Base-by-base conservation (phyloP, 2,113 vertebrate species). In the Loxodonta africana region DNA sequence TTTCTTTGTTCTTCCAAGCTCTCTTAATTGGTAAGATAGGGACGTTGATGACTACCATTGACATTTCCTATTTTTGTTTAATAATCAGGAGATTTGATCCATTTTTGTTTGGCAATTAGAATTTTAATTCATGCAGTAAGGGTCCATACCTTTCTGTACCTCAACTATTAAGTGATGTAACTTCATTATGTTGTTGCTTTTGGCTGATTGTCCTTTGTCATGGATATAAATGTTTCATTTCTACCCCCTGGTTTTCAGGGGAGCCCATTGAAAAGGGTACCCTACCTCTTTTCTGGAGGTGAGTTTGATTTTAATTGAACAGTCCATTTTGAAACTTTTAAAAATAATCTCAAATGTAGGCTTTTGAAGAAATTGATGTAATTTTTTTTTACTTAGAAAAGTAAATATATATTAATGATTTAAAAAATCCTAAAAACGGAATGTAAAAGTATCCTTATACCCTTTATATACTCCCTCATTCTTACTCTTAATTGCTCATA, bases 301-400 rank as follows among this genome's bases (percentile, higher is more conserved):
- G 2, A 48, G 26, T 62, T 88, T 91, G 41, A 82, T 86, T 83
- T 77, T 77, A 77, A 82, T 63, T 71, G 46, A 74, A 74, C 12
- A 76, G 11, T 86, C 8, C 23, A 83, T 88, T 91, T 69, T 78
- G 74, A 81, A 92, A 81, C 63, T 89, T 96, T 69, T 15, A 48
- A 23, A 2, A 94, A 48, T 71, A 8, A 83, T 65, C 44, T 73
- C 69, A 88, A 62, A 23, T 93, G 71, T 88, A 51, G 48, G 51
- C 62, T 93, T 88, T 65, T 71, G 60, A 94, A 76, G n/a, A 74
- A 83, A 94, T 67, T 48, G 25, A 60, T 76, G 21, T 51, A 12
- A 67, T 91, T 9, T 67, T 78, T 96, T 65, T 44, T 83, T 63
- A 88, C 60, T 90, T 90, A 92, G 80, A 85, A 89, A 89, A 74